Evolutionary conservation across 2,113 vertebrate genomes (phyloP).

Genomic region (Atherinomorus stipes): DNA sequence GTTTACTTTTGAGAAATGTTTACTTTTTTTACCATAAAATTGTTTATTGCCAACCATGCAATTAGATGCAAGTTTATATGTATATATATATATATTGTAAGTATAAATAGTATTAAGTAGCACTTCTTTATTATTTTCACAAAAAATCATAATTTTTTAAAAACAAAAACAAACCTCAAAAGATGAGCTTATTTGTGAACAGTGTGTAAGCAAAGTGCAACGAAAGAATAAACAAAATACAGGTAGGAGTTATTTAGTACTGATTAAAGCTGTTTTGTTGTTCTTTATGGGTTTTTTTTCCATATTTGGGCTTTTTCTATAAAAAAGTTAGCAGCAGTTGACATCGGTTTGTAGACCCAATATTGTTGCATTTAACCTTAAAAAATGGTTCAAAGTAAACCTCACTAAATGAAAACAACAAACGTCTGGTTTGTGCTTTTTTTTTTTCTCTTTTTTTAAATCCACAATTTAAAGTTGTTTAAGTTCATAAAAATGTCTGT

Average conservation of each 20-base stretch:
- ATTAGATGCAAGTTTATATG: not conserved
- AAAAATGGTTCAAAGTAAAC: not conserved
- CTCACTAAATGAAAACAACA: not conserved
- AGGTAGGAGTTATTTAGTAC: not conserved
- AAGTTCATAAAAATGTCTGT: constrained; percentile 1
- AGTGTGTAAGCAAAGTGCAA: not conserved
- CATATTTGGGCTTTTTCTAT: not conserved
- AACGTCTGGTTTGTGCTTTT: not conserved
- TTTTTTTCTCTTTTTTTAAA: not conserved
- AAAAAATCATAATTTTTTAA: not conserved
- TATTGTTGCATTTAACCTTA: not conserved
- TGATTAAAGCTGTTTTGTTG: not conserved
- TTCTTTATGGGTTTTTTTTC: no score
- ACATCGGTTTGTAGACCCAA: not conserved
- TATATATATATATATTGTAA: not conserved
- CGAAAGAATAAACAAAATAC: not conserved
- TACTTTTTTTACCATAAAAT: no score
- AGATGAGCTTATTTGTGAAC: not conserved
- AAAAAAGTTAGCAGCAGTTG: not conserved
- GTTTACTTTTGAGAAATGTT: no score
- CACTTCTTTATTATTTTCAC: not conserved
- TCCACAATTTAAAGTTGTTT: not conserved
- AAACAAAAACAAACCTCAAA: no score
- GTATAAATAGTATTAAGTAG: not conserved
- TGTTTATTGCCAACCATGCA: no score